Base-by-base conservation (phyloP, 1,140 invertebrate species). In the Cotesia typhae region DNA sequence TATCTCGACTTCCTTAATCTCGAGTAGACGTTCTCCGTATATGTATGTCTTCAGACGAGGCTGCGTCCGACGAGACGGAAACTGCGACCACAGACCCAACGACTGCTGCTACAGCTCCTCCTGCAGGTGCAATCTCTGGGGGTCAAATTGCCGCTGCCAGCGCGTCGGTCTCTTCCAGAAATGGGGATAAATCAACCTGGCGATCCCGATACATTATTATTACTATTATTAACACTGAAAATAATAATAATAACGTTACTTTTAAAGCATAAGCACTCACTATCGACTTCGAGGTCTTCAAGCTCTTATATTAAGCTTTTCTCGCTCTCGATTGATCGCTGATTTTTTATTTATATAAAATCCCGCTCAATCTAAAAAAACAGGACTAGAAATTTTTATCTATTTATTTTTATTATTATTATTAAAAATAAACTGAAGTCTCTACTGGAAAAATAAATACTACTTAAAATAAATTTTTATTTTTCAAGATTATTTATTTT, bases 51-150 rank as follows among this genome's bases (percentile, higher is more conserved):
- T 92, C 91, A 95, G 94, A 88, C 90, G 94, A 75, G 92, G 92
- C 77, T 96, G 94, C 88, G 90, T 96, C 72, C 90, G 90, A 76
- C 91, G 94, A 59, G 92, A 92, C 1, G 92, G 92, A 55, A 93
- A 92, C 83, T 96, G 95, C 85, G 94, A 96, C 85, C 92, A 95
- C 83, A 89, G 94, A 60, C 93, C 93, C 0, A 92, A 93, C 63
- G 94, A 95, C 84, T 96, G 95, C 88, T 96, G 95, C 88, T 92
- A 92, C 86, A 94, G 92, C 78, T 93, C 92, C 73, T 92, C 94
- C 28, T 96, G 95, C 87, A 90, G 94, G 52, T 96, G 95, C 89
- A 96, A 96, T 85, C 89, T 96, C 4, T 96, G 95, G 95, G 94
- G 94, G 28, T 92, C 93, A 77, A 96, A 96, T 87, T 96, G 95